Base-by-base conservation (phyloP, 2,113 vertebrate genomes). In the Spea multiplicata region DNA sequence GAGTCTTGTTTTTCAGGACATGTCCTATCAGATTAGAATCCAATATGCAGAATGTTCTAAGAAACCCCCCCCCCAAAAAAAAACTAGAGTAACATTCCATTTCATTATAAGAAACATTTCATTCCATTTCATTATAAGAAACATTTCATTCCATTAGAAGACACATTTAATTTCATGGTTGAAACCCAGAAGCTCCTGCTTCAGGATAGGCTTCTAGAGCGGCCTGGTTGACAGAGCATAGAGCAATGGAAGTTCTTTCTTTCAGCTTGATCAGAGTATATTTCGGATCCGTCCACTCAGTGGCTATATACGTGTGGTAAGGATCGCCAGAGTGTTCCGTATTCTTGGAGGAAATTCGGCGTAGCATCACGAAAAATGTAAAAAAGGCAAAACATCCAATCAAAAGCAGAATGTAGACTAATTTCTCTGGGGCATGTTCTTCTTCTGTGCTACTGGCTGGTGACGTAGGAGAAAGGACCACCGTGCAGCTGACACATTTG, bases 361-460 rank as follows among this genome's bases (percentile, higher is more conserved):
- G 45, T 5, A 74, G 17, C 71, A 80, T 45, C n/a, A 80, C 14
- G 9, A 80, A 10, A 3, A 73, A 50, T 6, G 52, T 61, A 6
- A 74, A 50, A 17, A 80, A 61, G 65, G 70, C 78, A 68, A 80
- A 61, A 30, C 5, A 5, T 5, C 14, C 44, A 10, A 80, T 68
- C 3, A 80, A n/a, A 8, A 80, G 62, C 3, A 80, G 52, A 16
- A 80, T 44, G 8, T 80, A 80, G 8, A 9, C 0, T 2, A 80
- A 8, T 44, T 62, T 49, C 16, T 49, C 16, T 6, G 71, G 78
- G 17, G 1, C 30, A n/a, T n/a, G n/a, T 30, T 67, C 71, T 80
- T 80, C 52, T 12, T 13, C 3, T 13, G 6, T 8, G 2, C 30
- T 13, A 8, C 5, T 48, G 14, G 5, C 3, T 3, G 8, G 5